Conservation (phyloP, 2,888 invertebrate species). For the Acanthosoma haemorrhoidale region DNA sequence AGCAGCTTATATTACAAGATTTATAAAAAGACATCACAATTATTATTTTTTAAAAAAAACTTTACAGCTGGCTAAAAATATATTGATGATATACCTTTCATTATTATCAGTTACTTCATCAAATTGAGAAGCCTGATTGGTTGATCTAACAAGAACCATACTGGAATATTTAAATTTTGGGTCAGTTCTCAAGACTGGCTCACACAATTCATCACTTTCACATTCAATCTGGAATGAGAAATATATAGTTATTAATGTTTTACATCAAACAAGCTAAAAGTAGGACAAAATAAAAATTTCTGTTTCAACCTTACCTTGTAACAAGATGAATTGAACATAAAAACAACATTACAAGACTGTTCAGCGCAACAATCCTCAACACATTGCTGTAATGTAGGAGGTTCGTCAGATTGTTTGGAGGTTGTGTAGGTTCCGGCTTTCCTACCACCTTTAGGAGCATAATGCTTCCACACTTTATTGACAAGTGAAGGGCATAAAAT, state of each 20-base stretch:
- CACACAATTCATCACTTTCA: conserved; percentile 62
- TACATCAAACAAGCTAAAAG: neutral
- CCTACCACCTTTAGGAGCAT: neutral
- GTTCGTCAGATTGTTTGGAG: neutral
- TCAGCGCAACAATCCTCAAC: conserved; percentile 54
- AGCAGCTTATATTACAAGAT: too few species aligned
- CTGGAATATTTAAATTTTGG: conserved; percentile 56
- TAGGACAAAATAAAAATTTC: neutral
- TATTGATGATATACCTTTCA: conserved; percentile 30
- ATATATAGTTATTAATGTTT: neutral
- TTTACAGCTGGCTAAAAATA: neutral
- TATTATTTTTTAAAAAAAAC: neutral
- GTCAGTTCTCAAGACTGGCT: conserved; percentile 59
- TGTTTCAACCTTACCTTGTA: conserved; percentile 56
- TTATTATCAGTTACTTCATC: conserved; percentile 38
- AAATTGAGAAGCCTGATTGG: conserved; percentile 54
- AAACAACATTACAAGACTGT: conserved; percentile 68
- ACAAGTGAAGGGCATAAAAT: conserved; percentile 8
- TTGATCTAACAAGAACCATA: conserved; percentile 73
- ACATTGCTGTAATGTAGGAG: conserved; percentile 9
- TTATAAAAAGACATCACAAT: neutral
- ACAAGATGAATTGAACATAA: conserved; percentile 69
- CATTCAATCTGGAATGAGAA: conserved; percentile 50
- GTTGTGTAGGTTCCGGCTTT: conserved; percentile 3
- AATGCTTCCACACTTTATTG: conserved; percentile 4